Conservation (phyloP, 2,113 vertebrate species). For the Ardeotis arabs region DNA sequence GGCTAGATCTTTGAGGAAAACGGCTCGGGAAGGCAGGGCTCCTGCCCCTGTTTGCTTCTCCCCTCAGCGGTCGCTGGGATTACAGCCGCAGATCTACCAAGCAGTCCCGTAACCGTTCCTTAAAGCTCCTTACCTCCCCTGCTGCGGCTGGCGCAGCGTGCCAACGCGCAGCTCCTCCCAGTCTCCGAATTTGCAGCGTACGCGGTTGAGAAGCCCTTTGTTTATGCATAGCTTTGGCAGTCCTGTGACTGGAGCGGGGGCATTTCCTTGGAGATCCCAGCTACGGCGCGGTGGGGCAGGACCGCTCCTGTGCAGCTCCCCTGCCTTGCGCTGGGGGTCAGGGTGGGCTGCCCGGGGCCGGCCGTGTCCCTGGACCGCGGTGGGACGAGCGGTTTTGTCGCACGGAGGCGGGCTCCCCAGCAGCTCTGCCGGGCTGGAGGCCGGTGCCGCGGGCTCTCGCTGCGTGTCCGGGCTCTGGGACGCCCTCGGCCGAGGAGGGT, state of each 20-base stretch:
- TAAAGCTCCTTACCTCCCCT: background rate
- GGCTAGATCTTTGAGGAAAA: background rate
- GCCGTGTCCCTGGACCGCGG: background rate
- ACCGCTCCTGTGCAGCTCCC: background rate
- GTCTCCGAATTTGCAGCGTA: background rate
- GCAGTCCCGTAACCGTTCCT: background rate
- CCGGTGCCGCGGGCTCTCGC: background rate
- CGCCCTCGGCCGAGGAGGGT: background rate
- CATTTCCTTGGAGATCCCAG: background rate
- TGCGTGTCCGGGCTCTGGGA: rapidly evolving
- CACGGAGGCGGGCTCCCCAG: background rate
- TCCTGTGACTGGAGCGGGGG: background rate
- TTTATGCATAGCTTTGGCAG: background rate
- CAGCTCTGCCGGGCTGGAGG: rapidly evolving
- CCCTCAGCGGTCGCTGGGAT: background rate
- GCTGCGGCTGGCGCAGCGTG: rapidly evolving
- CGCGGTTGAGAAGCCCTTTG: background rate
- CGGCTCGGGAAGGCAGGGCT: background rate
- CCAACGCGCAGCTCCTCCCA: background rate
- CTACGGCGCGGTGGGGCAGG: background rate
- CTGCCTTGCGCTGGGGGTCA: background rate
- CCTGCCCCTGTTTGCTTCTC: background rate
- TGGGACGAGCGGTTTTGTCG: background rate
- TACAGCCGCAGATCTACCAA: background rate
- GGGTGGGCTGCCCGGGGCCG: background rate